phyloP scores from a whole-genome alignment of 2,113 vertebrate species.

The Corythoichthys intestinalis region DNA sequence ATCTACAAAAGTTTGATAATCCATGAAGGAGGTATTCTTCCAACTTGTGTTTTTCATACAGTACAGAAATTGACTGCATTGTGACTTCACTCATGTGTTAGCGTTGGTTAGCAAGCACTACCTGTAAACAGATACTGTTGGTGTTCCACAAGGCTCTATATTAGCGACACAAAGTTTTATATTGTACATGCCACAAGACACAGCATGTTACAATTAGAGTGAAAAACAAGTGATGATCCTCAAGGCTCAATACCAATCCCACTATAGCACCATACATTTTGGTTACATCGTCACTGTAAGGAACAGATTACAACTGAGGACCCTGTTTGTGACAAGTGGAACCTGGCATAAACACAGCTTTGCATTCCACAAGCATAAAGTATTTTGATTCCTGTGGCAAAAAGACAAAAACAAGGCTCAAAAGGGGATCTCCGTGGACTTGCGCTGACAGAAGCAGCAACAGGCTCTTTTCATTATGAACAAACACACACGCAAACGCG shows the following conservation, averaged over 20 bases:
- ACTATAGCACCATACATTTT: not conserved
- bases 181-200: not conserved
- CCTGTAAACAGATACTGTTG: not conserved
- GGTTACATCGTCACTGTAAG: too few species aligned
- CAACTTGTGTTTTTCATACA: too few species aligned
- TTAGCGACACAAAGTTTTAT: not conserved
- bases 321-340: too few species aligned
- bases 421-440: not conserved
- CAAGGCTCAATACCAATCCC: not conserved
- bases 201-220: not conserved
- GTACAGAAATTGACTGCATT: too few species aligned
- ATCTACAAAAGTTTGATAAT: too few species aligned
- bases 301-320: too few species aligned
- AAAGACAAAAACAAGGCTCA: not conserved
- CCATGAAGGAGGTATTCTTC: too few species aligned
- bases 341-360: not conserved
- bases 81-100: too few species aligned
- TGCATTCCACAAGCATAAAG: not conserved
- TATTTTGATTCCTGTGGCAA: not conserved
- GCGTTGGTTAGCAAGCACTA: too few species aligned
- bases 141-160: not conserved
- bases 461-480: constrained; percentile 3
- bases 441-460: not conserved
- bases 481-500: too few species aligned
- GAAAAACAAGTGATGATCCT: not conserved